A percentile compares a stretch with the other conserved stretches of the same genome.
phyloP scores from a whole-genome alignment of 2,113 vertebrate species.

The Poecilia latipinna region DNA sequence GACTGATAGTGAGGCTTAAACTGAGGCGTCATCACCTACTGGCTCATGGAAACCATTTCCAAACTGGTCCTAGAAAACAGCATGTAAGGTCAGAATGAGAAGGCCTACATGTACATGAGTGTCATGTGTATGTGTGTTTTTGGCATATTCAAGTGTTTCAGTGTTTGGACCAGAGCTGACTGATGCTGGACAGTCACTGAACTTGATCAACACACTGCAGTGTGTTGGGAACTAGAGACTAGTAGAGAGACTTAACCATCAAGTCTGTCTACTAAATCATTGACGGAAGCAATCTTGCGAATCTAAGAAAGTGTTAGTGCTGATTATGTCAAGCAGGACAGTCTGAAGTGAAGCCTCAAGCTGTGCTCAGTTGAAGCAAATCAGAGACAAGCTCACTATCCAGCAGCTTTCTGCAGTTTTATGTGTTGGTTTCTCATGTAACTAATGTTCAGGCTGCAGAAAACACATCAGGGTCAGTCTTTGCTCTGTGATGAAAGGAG shows the following conservation, averaged over 20 bases:
- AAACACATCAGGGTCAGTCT: too few species aligned
- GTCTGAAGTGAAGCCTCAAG: neutral
- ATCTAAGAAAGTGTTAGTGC: neutral
- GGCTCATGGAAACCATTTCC: conserved; percentile 22
- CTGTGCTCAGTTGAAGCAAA: neutral
- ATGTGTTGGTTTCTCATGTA: too few species aligned
- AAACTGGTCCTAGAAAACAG: too few species aligned
- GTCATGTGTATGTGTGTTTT: conserved; percentile 56
- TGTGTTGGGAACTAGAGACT: neutral
- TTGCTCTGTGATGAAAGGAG: too few species aligned
- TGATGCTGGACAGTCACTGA: conserved; percentile 55
- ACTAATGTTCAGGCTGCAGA: too few species aligned
- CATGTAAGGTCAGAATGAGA: conserved; percentile 35
- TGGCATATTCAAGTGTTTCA: conserved; percentile 29
- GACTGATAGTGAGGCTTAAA: conserved; percentile 36
- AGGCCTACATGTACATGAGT: conserved; percentile 44
- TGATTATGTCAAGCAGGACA: neutral
- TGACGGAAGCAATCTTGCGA: neutral
- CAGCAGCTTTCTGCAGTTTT: too few species aligned
- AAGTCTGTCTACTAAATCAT: neutral
- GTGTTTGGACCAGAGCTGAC: conserved; percentile 47
- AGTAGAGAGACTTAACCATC: neutral
- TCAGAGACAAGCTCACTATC: too few species aligned
- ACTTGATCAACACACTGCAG: neutral
- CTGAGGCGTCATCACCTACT: conserved; percentile 44